Conservation (phyloP, 1,140 invertebrate genomes). For the Drosophila kurseongensis region DNA sequence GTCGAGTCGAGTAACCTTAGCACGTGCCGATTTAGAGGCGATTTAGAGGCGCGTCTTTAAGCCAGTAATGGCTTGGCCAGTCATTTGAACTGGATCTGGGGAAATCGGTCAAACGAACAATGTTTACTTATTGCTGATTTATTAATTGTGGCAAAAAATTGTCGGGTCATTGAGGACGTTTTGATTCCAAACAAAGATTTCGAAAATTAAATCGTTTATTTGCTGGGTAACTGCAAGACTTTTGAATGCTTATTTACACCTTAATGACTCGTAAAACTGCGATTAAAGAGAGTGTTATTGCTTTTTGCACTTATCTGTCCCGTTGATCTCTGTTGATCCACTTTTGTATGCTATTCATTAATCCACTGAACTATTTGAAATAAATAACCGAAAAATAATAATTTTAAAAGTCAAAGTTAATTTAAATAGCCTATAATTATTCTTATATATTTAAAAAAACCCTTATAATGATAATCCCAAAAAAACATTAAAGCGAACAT, state of each 20-base stretch:
- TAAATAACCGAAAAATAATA: too few relatives aligned
- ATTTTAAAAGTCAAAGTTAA: too few relatives aligned
- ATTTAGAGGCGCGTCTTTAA: conserved; percentile 67
- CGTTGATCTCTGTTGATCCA: background rate
- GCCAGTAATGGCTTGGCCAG: conserved; percentile 15
- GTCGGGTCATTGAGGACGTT: conserved; percentile 35
- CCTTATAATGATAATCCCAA: background rate
- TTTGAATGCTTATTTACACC: conserved; percentile 1
- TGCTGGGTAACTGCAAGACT: conserved; percentile 13
- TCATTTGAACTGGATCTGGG: conserved; percentile 27
- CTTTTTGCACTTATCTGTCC: background rate
- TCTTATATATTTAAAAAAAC: too few relatives aligned
- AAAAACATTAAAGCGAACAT: background rate
- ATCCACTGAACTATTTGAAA: too few relatives aligned
- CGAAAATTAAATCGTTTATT: conserved; percentile 4
- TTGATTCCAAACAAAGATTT: conserved; percentile 16
- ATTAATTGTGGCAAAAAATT: conserved; percentile 35
- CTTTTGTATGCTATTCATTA: background rate
- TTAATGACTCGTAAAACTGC: conserved; percentile 6
- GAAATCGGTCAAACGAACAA: conserved; percentile 43
- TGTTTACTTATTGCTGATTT: conserved; percentile 43
- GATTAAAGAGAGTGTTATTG: background rate
- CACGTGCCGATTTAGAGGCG: conserved; percentile 53
- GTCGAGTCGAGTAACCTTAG: conserved; percentile 66
- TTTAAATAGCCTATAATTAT: too few relatives aligned